These are phyloP conservation scores for Aphelenchoides avenae DNA, from an alignment of 1,140 invertebrate species.

Conservation along the genomic window DNA sequence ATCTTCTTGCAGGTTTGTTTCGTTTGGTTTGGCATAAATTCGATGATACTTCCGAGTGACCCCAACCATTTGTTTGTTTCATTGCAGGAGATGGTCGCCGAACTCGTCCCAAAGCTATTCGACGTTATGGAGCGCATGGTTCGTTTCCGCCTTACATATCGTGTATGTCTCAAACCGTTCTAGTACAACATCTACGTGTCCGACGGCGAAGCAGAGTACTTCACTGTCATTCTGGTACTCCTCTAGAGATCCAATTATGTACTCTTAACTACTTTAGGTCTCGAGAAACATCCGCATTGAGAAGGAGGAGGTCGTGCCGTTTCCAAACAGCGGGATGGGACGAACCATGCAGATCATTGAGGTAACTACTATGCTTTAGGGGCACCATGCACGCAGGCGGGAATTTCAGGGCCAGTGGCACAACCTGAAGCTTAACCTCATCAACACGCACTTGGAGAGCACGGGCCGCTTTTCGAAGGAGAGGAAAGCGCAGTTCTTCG, in stretches of 20 bases:
- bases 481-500: constrained; percentile 34
- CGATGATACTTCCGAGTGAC: no score
- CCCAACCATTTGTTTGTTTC: no score
- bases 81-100: constrained; percentile 67
- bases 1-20: no score
- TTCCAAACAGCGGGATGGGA: constrained; percentile 42
- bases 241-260: constrained; percentile 30
- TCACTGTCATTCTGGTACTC: constrained; percentile 45
- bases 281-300: constrained; percentile 36
- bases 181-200: constrained; percentile 43
- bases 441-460: constrained; percentile 52
- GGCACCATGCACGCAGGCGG: no score
- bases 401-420: constrained; percentile 36
- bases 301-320: constrained; percentile 36
- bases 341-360: constrained; percentile 53
- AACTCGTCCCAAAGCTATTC: constrained; percentile 59
- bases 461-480: constrained; percentile 24
- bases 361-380: no score
- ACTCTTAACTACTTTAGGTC: background rate
- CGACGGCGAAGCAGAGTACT: constrained; percentile 8
- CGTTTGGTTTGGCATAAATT: no score
- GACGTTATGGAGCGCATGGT: constrained; percentile 27
- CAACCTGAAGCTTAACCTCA: constrained; percentile 32
- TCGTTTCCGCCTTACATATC: no score
- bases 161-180: no score